Percentiles rank a stretch among this genome's conserved stretches.
Conservation (phyloP, 2,797 vertebrate species). For the Premnoplex brunnescens region DNA sequence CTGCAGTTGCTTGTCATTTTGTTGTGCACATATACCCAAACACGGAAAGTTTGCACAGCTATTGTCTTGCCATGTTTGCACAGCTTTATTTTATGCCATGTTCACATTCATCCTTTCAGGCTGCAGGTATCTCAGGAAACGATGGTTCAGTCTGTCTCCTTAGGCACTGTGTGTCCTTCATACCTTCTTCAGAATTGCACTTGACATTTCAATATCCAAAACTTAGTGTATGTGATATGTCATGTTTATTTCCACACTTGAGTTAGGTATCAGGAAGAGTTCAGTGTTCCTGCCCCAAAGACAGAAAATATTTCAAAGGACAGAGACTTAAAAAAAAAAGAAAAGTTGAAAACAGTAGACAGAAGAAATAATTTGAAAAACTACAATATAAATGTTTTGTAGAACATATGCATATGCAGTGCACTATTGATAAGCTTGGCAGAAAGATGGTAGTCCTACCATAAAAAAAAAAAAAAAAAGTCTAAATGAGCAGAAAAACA, state of each 20-base stretch:
- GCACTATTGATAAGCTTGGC: not conserved
- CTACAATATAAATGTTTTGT: not conserved
- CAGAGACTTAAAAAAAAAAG: not conserved
- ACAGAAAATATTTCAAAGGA: not conserved
- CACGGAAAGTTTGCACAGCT: not conserved
- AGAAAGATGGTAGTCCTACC: not conserved
- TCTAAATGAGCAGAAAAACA: not conserved
- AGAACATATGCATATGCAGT: not conserved
- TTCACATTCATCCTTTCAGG: not conserved
- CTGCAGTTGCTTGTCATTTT: not conserved
- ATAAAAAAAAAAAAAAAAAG: not conserved
- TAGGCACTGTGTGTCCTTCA: not conserved
- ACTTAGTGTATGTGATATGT: not conserved
- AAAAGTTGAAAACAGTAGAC: not conserved
- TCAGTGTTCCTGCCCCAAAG: not conserved
- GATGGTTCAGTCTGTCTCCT: not conserved
- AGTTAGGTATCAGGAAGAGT: not conserved
- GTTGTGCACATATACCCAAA: not conserved
- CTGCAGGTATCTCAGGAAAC: not conserved
- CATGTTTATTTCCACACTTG: not conserved
- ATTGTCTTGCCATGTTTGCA: not conserved
- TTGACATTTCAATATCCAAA: slow-evolving; percentile 13
- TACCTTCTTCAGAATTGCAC: not conserved
- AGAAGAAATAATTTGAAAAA: not conserved
- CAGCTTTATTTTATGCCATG: not conserved